Evolutionary conservation across 1,140 invertebrate species (phyloP).

Genomic region (Eciton burchellii): DNA sequence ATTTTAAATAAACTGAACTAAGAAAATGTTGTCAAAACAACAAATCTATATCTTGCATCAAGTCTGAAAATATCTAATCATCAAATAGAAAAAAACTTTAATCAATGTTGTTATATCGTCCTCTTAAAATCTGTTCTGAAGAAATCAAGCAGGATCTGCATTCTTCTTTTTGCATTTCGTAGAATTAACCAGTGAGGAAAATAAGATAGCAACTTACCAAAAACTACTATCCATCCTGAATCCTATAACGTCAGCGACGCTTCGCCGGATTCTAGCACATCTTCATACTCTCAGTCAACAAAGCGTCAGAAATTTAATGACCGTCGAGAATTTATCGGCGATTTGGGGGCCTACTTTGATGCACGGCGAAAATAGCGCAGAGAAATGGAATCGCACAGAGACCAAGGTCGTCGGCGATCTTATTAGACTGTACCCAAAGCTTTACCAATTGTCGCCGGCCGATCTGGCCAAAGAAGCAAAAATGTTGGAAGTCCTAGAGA

Average conservation of each 20-base stretch:
- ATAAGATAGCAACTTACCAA: conserved; percentile 87
- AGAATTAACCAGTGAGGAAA: conserved; percentile 85
- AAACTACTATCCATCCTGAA: conserved; percentile 89
- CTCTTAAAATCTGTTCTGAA: neutral
- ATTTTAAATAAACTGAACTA: too few species aligned
- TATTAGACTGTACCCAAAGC: conserved; percentile 87
- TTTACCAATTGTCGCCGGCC: conserved; percentile 87
- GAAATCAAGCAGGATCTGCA: neutral
- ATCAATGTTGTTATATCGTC: neutral
- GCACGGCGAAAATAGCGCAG: conserved; percentile 87
- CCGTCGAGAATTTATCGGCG: conserved; percentile 91
- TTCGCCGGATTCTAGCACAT: conserved; percentile 92
- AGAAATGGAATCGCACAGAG: conserved; percentile 88
- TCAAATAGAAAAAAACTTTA: too few species aligned
- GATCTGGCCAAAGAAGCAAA: conserved; percentile 89
- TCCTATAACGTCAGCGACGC: conserved; percentile 89
- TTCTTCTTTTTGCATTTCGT: conserved; percentile 46
- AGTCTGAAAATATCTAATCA: too few species aligned
- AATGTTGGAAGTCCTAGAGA: conserved; percentile 90
- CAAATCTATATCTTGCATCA: too few species aligned
- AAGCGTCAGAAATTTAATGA: conserved; percentile 92
- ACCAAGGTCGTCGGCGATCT: conserved; percentile 90
- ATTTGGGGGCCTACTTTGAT: conserved; percentile 94
- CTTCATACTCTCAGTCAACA: conserved; percentile 92
- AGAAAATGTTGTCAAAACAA: too few species aligned